Evolutionary conservation across 2,113 vertebrate species (phyloP), one percentile per base, ranked within the genome.

Genomic region (Brienomyrus longianalis): DNA sequence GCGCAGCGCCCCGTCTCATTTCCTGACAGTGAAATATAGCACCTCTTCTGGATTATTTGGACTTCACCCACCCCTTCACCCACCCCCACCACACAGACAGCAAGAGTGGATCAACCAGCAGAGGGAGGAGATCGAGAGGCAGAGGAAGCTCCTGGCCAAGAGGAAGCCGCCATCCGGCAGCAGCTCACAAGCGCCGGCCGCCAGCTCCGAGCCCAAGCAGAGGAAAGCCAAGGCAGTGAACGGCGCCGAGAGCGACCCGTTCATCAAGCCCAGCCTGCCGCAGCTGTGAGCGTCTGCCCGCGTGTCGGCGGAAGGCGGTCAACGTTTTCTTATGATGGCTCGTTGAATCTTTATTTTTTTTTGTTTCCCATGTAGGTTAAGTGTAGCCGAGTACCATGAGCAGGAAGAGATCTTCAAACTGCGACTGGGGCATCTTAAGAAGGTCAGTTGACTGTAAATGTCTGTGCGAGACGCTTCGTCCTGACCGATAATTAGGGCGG

Each of bases 391-490:
- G 92, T 99, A 99, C 94, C 98, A 99, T 1, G 98, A 99, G 94
- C 98, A 99, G 94, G 98, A 99, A 95, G 98, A 99, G 96, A 99
- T 99, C 94, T 99, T 99, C 96, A 99, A 99, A 93, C 97, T 99
- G 93, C 96, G 98, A 92, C 97, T 99, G 91, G 98, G 98, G 93
- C 98, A 99, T 97, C 97, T 99, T 92, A 99, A 99, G 95, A 99
- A 99, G 98, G 98, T 99, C 88, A 66, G 92, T 31, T 19, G 39
- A 52, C 48, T 9, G 5, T n/a, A 39, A 6, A 54, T 54, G 85
- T 86, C 8, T 86, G 85, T 13, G 19, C 62, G 91, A 45, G 83
- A 6, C 1, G 92, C 92, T 45, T 92, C 91, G 91, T 92, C 50
- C 47, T 6, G 47, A 90, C 51, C 84, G 91, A 88, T 91, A 92